These are phyloP conservation scores for Chymomyza fuscimana DNA, from an alignment of 2,888 invertebrate genomes.

Conservation along the genomic window DNA sequence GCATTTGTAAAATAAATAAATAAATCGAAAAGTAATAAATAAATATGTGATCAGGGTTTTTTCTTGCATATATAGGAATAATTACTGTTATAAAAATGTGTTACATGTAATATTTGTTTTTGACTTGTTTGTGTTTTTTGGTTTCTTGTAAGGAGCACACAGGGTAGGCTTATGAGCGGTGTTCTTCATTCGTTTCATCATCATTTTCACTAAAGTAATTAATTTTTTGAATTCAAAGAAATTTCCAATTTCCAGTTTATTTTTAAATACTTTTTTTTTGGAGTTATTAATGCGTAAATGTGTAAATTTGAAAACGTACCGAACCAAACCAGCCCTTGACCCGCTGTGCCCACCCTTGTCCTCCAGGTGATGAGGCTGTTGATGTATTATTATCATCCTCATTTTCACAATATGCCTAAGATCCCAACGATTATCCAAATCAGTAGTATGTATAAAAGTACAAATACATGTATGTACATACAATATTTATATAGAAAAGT, in stretches of 20 bases:
- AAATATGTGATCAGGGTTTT: constrained; percentile 14
- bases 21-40: constrained; percentile 9
- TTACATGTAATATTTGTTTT: not conserved
- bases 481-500: constrained; percentile 26
- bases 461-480: constrained; percentile 27
- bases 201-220: constrained; percentile 61
- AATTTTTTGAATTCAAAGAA: constrained; percentile 39
- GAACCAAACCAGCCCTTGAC: constrained; percentile 86
- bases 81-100: constrained; percentile 6
- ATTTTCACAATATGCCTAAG: constrained; percentile 79
- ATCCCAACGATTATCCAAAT: constrained; percentile 39
- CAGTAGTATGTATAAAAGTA: constrained; percentile 44
- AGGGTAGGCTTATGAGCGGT: constrained; percentile 80
- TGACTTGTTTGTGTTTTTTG: constrained; percentile 4
- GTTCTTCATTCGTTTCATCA: constrained; percentile 75
- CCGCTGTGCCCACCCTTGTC: constrained; percentile 86
- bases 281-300: constrained; percentile 6
- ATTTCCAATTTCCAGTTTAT: constrained; percentile 65
- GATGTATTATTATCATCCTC: constrained; percentile 79
- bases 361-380: constrained; percentile 80
- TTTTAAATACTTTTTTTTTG: constrained; percentile 27
- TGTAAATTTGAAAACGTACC: constrained; percentile 82
- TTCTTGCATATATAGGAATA: constrained; percentile 29
- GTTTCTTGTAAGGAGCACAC: constrained; percentile 75
- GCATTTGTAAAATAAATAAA: constrained; percentile 42